These are phyloP conservation scores for Grallaria varia DNA, from an alignment of 2,113 vertebrate species.

Conservation along the genomic window DNA sequence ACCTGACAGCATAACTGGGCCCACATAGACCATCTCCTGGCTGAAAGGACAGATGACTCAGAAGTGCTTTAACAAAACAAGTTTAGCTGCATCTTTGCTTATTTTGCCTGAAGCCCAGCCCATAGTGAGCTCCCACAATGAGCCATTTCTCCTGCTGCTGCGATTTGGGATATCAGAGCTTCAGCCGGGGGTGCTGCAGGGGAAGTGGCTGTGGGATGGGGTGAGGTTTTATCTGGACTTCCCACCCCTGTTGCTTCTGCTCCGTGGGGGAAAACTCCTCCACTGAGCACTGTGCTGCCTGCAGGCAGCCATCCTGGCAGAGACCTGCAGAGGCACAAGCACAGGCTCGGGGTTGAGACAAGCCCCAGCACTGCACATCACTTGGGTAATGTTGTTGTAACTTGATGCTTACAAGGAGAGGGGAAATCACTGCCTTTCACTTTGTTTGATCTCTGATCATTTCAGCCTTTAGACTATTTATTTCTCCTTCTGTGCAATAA, in stretches of 20 bases:
- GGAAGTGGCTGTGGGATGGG: neutral
- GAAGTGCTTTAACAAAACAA: neutral
- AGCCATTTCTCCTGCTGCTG: neutral
- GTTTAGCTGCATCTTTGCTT: neutral
- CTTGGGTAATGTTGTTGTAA: neutral
- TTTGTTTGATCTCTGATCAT: neutral
- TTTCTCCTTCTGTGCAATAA: conserved; percentile 39
- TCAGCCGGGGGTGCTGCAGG: neutral
- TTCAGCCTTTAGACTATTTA: neutral
- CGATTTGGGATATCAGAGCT: neutral
- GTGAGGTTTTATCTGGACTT: neutral
- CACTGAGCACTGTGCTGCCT: neutral
- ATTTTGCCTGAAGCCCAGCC: neutral
- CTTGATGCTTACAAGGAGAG: neutral
- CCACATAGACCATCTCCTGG: neutral
- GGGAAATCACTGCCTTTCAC: neutral
- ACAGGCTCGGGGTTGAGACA: neutral
- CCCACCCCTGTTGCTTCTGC: neutral
- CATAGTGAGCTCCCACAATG: neutral
- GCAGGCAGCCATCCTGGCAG: neutral
- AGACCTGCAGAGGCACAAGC: accelerated
- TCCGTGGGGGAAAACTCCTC: neutral
- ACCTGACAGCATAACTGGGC: neutral
- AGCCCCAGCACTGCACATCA: neutral
- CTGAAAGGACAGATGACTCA: neutral